Base-by-base conservation (phyloP, 1,140 invertebrate species). In the Maniola jurtina region DNA sequence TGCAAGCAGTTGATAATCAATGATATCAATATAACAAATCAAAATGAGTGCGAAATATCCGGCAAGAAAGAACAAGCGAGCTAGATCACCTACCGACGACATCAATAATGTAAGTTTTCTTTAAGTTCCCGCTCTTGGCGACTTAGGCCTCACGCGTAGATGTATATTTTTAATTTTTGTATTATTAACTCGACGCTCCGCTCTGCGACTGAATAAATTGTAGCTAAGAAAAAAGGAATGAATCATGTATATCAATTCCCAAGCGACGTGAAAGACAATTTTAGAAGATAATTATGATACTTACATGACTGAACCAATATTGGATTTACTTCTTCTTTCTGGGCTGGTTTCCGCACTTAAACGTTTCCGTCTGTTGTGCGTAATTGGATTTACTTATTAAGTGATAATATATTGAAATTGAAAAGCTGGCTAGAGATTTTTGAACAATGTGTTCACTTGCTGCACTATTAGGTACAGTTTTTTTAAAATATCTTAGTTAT, bases 121-220 rank as follows among this genome's bases (percentile, higher is more conserved):
- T 38, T n/a, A 57, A 75, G 74, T 87, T 86, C 85, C 82, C 85
- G 85, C 83, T 85, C 74, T 77, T 71, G 48, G 75, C 70, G 60
- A 68, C 61, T 66, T 78, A 67, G 75, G 73, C 68, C 82, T 80
- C 79, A 77, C 77, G 78, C 84, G 73, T 74, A 75, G 77, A 70
- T 76, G 15, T 62, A 33, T 73, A 70, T 79, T 76, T 77, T 72
- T 73, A 66, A 69, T 79, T 76, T 77, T 72, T 73, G 64, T 59
- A 56, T 55, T 72, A 13, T 56, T 47, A 48, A 60, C 35, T 25
- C 60, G 60, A 55, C 63, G 68, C 68, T 66, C 61, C 64, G 67
- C 66, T 59, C n/a, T 16, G 71, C 71, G 68, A 70, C 42, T 63
- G 47, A 10, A 48, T 61, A 47, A 50, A 34, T 55, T 35, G 34